Evolutionary conservation across 1,140 invertebrate species (phyloP).

Genomic region (Zaprionus ghesquierei): DNA sequence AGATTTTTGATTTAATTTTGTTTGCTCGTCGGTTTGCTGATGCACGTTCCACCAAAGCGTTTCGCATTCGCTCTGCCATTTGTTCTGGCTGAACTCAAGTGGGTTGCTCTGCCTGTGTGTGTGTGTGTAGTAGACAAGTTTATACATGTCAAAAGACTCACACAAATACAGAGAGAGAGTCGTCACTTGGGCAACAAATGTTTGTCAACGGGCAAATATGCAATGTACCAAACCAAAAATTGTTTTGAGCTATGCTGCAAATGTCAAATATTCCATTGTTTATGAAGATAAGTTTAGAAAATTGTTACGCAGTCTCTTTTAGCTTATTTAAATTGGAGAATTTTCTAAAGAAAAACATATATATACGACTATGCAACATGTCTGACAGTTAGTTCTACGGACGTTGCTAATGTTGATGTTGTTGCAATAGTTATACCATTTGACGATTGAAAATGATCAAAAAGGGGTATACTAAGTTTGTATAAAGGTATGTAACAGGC

Average conservation of each 20-base stretch:
- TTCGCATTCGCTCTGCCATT: conserved; percentile 30
- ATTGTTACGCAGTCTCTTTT: background rate
- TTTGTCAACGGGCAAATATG: conserved; percentile 34
- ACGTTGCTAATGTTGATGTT: too few species aligned
- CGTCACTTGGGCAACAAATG: background rate
- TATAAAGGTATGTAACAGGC: too few species aligned
- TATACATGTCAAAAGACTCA: conserved; percentile 38
- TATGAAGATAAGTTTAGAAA: conserved; percentile 16
- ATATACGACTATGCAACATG: too few species aligned
- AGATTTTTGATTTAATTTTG: conserved; percentile 78
- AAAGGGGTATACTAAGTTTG: too few species aligned
- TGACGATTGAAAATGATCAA: too few species aligned
- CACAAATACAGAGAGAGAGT: conserved; percentile 10
- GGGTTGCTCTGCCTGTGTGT: background rate
- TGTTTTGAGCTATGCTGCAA: background rate
- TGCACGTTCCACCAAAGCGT: conserved; percentile 35
- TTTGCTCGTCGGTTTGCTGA: conserved; percentile 47
- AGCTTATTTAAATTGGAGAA: background rate
- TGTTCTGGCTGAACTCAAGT: conserved; percentile 4
- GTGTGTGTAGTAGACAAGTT: conserved; percentile 9
- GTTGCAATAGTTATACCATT: too few species aligned
- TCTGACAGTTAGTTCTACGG: too few species aligned
- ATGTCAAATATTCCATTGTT: background rate
- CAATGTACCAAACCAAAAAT: conserved; percentile 23
- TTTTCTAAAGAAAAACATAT: too few species aligned